These are phyloP conservation scores for Amiota minor DNA, from an alignment of 2,888 invertebrate species.

Conservation along the genomic window DNA sequence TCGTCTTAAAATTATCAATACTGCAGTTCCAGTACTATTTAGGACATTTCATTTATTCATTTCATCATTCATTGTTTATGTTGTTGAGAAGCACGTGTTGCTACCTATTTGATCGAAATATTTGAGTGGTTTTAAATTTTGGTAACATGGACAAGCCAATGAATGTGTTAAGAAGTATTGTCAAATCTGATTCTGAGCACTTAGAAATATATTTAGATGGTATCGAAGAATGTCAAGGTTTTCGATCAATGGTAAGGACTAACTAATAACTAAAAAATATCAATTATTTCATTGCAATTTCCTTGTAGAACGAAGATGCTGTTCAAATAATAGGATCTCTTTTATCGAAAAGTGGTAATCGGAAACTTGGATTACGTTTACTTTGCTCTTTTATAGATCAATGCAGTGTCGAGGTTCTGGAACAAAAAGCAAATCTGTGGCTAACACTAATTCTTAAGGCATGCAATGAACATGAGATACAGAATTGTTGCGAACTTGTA, in stretches of 20 bases:
- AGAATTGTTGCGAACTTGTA: not conserved
- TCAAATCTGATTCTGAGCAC: not conserved
- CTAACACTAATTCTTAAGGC: not conserved
- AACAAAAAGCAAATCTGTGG: not conserved
- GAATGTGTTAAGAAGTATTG: not conserved
- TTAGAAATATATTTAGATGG: conserved; percentile 13
- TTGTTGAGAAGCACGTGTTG: not conserved
- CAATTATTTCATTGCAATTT: not conserved
- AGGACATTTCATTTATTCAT: not conserved
- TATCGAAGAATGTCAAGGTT: conserved; percentile 6
- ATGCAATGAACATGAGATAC: conserved; percentile 1
- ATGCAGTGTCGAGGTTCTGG: conserved; percentile 6
- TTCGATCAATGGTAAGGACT: not conserved
- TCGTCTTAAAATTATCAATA: not conserved
- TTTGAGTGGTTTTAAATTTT: not conserved
- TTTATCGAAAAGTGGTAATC: conserved; percentile 6
- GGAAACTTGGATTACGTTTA: not conserved
- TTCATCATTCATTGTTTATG: not conserved
- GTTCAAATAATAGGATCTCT: not conserved
- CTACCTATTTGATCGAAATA: not conserved
- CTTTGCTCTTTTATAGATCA: not conserved
- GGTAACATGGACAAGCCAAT: not conserved
- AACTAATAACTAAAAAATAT: not conserved
- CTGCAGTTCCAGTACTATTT: not conserved
- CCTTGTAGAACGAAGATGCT: not conserved